Conservation (phyloP, 2,888 invertebrate genomes). For the Petrolisthes cinctipes region DNA sequence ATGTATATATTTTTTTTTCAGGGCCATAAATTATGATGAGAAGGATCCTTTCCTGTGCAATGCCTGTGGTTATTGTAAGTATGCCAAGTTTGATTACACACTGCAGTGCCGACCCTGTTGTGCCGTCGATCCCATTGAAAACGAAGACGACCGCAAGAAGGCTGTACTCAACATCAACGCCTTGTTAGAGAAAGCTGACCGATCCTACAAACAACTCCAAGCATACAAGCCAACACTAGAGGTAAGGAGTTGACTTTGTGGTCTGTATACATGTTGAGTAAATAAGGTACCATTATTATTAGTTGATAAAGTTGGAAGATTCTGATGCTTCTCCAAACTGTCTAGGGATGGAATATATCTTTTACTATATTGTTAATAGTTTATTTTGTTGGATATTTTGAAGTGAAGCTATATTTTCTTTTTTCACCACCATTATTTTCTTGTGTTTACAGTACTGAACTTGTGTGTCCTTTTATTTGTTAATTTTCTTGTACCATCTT, state of each 20-base stretch:
- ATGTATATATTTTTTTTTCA: constrained; percentile 1
- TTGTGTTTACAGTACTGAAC: too few species aligned
- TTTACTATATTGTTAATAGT: not conserved
- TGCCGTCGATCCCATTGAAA: constrained; percentile 97
- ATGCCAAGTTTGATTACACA: constrained; percentile 97
- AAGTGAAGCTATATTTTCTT: too few species aligned
- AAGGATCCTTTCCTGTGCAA: constrained; percentile 99
- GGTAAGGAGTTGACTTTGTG: constrained; percentile 69
- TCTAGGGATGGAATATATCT: not conserved
- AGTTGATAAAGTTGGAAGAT: not conserved
- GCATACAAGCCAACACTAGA: constrained; percentile 91
- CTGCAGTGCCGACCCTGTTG: constrained; percentile 91
- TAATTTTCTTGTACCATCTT: too few species aligned
- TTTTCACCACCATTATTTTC: too few species aligned
- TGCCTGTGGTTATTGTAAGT: constrained; percentile 98
- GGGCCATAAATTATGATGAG: constrained; percentile 98
- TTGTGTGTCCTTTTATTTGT: too few species aligned
- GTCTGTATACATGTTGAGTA: not conserved
- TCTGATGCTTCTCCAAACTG: not conserved
- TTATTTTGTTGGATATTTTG: not conserved
- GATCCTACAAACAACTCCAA: constrained; percentile 88
- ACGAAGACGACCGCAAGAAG: constrained; percentile 95
- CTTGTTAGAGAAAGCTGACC: constrained; percentile 91
- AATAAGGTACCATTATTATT: too few species aligned
- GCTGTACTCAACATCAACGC: constrained; percentile 92